Conservation (phyloP, 2,797 vertebrate genomes). For the Sebastiscus tertius region DNA sequence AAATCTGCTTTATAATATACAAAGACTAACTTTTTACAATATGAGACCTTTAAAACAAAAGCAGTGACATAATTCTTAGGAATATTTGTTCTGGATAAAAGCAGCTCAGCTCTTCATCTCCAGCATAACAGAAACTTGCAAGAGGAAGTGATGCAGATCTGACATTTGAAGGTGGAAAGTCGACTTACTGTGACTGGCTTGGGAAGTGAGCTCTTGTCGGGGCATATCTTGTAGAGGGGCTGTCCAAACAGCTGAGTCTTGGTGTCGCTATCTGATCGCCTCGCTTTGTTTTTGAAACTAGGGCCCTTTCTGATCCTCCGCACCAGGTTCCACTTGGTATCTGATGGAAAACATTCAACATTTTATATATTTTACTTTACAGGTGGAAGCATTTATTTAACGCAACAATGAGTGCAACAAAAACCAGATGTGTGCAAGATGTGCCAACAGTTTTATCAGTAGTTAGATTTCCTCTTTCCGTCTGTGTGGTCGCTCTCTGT, state of each 20-base stretch:
- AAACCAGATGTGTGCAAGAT: background rate
- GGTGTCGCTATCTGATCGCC: constrained; percentile 59
- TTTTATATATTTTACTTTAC: background rate
- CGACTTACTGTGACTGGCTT: constrained; percentile 87
- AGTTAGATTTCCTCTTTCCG: constrained; percentile 14
- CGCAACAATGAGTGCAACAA: background rate
- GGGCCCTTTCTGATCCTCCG: constrained; percentile 81
- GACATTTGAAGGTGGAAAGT: constrained; percentile 6
- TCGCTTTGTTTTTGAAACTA: constrained; percentile 34
- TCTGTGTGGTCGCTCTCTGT: constrained; percentile 29
- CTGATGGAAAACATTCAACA: constrained; percentile 57
- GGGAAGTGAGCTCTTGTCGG: constrained; percentile 83
- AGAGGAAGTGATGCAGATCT: background rate
- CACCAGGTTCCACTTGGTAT: constrained; percentile 85
- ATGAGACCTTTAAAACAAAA: background rate
- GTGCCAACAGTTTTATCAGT: background rate
- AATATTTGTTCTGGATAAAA: background rate
- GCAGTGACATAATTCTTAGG: background rate
- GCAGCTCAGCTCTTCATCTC: background rate
- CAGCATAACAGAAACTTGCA: background rate
- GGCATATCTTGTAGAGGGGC: constrained; percentile 84
- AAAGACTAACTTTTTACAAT: too few species aligned
- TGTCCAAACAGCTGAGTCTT: constrained; percentile 88
- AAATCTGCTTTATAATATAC: too few species aligned
- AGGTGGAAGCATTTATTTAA: background rate